phyloP scores from a whole-genome alignment of 2,113 vertebrate genomes.

The Oryctolagus cuniculus region DNA sequence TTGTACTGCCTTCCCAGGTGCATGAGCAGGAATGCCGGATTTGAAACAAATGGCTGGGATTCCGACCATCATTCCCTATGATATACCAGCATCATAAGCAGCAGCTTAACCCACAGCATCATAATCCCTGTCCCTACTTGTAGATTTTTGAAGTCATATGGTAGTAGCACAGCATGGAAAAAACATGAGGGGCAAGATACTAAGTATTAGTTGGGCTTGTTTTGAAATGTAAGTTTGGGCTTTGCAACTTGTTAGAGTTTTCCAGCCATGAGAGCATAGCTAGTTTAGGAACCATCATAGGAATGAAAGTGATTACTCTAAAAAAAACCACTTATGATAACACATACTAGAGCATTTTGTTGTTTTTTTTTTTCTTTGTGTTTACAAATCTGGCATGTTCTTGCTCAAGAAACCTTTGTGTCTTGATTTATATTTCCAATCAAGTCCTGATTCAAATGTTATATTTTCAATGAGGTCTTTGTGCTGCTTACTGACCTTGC shows the following conservation, averaged over 20 bases:
- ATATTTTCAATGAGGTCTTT: not conserved
- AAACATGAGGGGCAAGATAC: not conserved
- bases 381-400: not conserved
- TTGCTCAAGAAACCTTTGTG: not conserved
- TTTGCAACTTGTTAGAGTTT: not conserved
- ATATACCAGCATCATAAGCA: no score
- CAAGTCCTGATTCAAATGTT: not conserved
- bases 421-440: not conserved
- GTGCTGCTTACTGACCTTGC: not conserved
- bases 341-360: not conserved
- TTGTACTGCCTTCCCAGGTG: no score
- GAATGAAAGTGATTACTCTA: not conserved
- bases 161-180: no score
- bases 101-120: no score
- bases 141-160: no score
- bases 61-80: no score
- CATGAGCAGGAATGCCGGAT: no score
- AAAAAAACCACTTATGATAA: not conserved
- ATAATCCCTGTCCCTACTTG: no score
- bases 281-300: not conserved
- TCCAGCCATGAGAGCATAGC: fast-evolving
- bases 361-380: not conserved
- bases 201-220: fast-evolving
- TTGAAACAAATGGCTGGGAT: no score
- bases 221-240: not conserved